Conservation (phyloP, 37 sponge, comb jelly and placozoan species). For the Corticium candelabrum region DNA sequence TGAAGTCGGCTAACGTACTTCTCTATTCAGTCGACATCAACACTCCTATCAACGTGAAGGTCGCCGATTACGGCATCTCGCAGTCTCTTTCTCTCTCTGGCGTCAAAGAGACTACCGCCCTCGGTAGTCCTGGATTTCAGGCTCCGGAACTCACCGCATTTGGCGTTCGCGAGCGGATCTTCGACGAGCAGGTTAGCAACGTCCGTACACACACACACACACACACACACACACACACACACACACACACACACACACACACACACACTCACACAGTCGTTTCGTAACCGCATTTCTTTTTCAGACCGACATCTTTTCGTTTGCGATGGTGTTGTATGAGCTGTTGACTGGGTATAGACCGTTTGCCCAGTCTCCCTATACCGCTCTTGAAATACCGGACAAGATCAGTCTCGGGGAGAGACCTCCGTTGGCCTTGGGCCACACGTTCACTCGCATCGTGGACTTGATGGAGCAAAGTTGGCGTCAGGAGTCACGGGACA, state of each 20-base stretch:
- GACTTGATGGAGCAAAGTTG: neutral
- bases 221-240: slow-evolving; percentile 10
- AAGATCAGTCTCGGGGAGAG: neutral
- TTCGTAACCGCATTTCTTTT: too few species aligned
- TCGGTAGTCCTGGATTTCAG: neutral
- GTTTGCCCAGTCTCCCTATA: neutral
- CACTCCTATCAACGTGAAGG: neutral
- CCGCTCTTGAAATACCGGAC: neutral
- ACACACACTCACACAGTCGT: slow-evolving; percentile 22
- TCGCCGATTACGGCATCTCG: slow-evolving; percentile 1
- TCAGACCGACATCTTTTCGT: neutral
- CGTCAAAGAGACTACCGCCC: neutral
- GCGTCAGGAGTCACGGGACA: neutral
- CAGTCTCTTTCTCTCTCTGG: neutral
- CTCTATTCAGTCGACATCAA: neutral
- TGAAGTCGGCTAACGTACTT: slow-evolving; percentile 1
- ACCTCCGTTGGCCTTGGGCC: neutral
- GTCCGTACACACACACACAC: neutral
- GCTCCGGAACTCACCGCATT: neutral
- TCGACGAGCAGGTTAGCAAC: neutral
- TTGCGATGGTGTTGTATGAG: neutral
- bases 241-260: slow-evolving; percentile 6
- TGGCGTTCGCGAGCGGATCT: neutral
- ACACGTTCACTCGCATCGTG: neutral
- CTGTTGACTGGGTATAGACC: neutral